phyloP scores from a whole-genome alignment of 2,797 vertebrate species.

The Bradypodion ventrale region DNA sequence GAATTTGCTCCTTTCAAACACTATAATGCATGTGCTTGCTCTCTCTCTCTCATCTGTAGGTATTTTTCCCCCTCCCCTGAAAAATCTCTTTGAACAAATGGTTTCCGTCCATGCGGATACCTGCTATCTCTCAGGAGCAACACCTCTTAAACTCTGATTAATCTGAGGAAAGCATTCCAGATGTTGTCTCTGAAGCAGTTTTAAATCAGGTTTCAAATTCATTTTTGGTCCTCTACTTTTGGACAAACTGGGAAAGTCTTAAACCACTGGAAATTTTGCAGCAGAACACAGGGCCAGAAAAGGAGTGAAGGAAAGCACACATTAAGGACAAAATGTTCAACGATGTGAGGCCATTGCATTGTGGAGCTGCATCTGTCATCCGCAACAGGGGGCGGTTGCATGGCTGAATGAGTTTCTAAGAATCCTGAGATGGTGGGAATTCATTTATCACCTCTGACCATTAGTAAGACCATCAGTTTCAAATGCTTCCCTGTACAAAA shows the following conservation, averaged over 20 bases:
- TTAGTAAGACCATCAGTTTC: no score
- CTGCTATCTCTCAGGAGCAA: neutral
- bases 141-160: neutral
- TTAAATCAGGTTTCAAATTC: neutral
- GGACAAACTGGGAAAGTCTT: neutral
- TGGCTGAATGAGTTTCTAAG: neutral
- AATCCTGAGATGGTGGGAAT: neutral
- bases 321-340: neutral
- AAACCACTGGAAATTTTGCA: neutral
- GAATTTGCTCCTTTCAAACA: neutral
- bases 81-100: fast-evolving
- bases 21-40: neutral
- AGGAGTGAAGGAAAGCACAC: neutral
- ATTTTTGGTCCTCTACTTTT: no score
- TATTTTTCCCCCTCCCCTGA: fast-evolving
- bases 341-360: neutral
- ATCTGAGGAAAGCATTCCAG: neutral
- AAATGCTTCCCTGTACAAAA: neutral
- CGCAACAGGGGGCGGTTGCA: neutral
- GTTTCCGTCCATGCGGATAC: neutral
- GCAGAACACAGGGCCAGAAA: neutral
- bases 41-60: neutral
- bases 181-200: neutral
- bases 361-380: neutral
- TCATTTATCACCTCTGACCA: neutral